phyloP scores from a whole-genome alignment of 2,888 invertebrate species.

The Phyllotreta cruciferae region DNA sequence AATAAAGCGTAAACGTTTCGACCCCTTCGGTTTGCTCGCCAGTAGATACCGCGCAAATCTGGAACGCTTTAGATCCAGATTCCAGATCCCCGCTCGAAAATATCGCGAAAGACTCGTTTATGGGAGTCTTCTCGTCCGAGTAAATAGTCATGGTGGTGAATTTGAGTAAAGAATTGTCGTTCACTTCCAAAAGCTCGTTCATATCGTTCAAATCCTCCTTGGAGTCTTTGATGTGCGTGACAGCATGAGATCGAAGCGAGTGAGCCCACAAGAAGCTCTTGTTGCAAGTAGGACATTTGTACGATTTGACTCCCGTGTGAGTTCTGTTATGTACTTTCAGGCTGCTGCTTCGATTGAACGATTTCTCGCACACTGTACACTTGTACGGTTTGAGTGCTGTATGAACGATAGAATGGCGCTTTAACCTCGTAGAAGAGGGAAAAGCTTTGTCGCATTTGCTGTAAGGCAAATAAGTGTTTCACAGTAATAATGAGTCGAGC shows the following conservation, averaged over 20 bases:
- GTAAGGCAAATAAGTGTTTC: slow-evolving; percentile 6
- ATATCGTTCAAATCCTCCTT: slow-evolving; percentile 1
- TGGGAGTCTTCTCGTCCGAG: slow-evolving; percentile 22
- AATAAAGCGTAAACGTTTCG: slow-evolving; percentile 34
- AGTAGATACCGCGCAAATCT: slow-evolving; percentile 22
- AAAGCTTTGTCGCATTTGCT: slow-evolving; percentile 38
- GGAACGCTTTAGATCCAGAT: slow-evolving; percentile 25
- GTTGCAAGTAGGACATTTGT: slow-evolving; percentile 49
- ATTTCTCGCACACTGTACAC: slow-evolving; percentile 45
- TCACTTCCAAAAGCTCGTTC: slow-evolving; percentile 4
- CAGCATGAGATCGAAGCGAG: slow-evolving; percentile 45
- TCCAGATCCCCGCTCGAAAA: slow-evolving; percentile 26
- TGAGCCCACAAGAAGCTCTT: slow-evolving; percentile 52
- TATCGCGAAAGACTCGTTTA: slow-evolving; percentile 31
- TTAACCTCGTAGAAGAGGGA: slow-evolving; percentile 35
- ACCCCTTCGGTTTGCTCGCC: slow-evolving; percentile 22
- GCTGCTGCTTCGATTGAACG: slow-evolving; percentile 47
- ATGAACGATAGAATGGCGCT: slow-evolving; percentile 35
- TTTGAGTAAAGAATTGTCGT: slow-evolving; percentile 20
- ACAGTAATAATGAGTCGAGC: too few species aligned
- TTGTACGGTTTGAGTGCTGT: slow-evolving; percentile 36
- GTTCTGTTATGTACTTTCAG: slow-evolving; percentile 51
- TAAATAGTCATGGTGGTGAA: slow-evolving; percentile 29
- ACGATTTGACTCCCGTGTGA: slow-evolving; percentile 50
- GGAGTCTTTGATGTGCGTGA: slow-evolving; percentile 29